These are phyloP conservation scores for Leptoclinus maculatus DNA, from an alignment of 2,797 vertebrate species.

Conservation along the genomic window DNA sequence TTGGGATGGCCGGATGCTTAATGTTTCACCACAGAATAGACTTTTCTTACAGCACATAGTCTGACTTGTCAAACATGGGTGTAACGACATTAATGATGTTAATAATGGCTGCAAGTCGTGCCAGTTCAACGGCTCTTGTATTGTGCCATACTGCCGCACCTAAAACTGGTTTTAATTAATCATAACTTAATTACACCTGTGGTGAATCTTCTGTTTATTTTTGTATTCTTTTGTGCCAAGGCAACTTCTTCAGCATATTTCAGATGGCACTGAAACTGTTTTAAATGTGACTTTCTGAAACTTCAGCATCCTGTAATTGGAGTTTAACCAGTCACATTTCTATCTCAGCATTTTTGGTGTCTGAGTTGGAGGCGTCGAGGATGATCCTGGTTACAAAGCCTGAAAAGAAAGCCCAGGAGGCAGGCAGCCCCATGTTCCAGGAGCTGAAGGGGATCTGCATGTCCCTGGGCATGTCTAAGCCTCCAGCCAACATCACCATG, in stretches of 20 bases:
- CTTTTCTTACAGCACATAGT: too few relatives aligned
- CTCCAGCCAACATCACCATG: conserved; percentile 97
- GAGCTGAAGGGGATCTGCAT: conserved; percentile 97
- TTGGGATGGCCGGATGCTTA: too few relatives aligned
- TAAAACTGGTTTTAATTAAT: too few relatives aligned
- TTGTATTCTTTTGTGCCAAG: background rate
- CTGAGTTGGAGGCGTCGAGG: conserved; percentile 95
- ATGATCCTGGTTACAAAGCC: conserved; percentile 93
- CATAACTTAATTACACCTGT: background rate
- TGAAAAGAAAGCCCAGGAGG: conserved; percentile 89
- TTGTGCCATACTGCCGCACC: too few relatives aligned
- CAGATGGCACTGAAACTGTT: background rate
- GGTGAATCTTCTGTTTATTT: background rate
- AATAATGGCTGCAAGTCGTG: too few relatives aligned
- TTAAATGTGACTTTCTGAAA: background rate
- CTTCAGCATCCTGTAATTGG: background rate
- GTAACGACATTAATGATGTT: too few relatives aligned
- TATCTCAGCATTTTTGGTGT: conserved; percentile 92
- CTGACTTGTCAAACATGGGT: too few relatives aligned
- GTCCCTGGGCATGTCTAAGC: conserved; percentile 98
- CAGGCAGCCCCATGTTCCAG: conserved; percentile 91
- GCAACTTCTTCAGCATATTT: background rate
- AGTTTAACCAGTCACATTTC: background rate
- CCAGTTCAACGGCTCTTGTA: too few relatives aligned
- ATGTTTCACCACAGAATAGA: too few relatives aligned